phyloP scores from a whole-genome alignment of 2,797 vertebrate species.

The Luscinia luscinia region DNA sequence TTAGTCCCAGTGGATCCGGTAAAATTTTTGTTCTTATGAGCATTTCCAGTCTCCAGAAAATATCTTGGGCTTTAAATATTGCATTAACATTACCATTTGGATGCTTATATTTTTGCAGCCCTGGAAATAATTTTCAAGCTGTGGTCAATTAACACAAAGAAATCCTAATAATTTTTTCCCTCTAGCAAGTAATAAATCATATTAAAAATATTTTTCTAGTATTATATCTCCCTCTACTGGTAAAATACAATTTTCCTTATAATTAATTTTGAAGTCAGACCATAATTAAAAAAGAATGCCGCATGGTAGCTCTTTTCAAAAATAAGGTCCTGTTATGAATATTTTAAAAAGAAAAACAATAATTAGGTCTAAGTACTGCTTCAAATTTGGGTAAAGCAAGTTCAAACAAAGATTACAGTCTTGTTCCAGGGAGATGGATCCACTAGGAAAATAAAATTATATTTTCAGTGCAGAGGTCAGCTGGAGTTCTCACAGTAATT shows the following conservation, averaged over 20 bases:
- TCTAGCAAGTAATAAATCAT: neutral
- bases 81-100: neutral
- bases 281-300: neutral
- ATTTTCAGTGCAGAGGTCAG: neutral
- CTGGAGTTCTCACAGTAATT: neutral
- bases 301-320: neutral
- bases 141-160: neutral
- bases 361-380: neutral
- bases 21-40: neutral
- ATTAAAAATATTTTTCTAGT: neutral
- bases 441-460: neutral
- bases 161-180: neutral
- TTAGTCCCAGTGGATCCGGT: neutral
- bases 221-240: conserved; percentile 57
- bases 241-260: neutral
- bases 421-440: neutral
- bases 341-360: neutral
- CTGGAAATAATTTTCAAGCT: neutral
- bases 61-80: neutral
- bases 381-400: neutral
- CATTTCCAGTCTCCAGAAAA: neutral
- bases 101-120: neutral
- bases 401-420: neutral
- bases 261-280: neutral
- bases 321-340: neutral